Evolutionary conservation across 2,797 vertebrate species (phyloP).

Genomic region (Malurus leucopterus): DNA sequence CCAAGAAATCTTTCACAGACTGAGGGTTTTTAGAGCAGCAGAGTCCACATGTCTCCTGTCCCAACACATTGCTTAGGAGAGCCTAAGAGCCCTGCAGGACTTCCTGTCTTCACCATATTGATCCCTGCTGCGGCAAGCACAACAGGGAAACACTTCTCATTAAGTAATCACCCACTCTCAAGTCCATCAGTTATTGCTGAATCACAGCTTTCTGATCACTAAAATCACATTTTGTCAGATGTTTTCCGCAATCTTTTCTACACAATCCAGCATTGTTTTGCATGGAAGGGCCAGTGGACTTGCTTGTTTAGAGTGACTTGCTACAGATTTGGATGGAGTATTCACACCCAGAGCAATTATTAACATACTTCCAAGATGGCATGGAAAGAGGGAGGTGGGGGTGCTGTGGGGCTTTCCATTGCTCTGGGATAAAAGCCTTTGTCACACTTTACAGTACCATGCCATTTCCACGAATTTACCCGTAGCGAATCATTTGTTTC

Average conservation of each 20-base stretch:
- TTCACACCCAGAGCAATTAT: neutral
- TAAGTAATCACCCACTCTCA: neutral
- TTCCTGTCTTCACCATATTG: neutral
- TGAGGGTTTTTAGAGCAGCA: neutral
- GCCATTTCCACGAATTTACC: neutral
- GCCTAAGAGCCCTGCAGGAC: neutral
- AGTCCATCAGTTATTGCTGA: neutral
- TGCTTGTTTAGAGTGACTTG: neutral
- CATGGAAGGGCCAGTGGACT: neutral
- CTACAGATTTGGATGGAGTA: neutral
- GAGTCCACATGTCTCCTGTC: neutral
- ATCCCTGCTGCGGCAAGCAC: neutral
- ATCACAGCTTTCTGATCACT: neutral
- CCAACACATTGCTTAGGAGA: neutral
- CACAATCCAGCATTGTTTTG: neutral
- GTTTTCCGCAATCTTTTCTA: neutral
- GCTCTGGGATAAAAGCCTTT: slow-evolving; percentile 17
- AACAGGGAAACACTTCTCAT: neutral
- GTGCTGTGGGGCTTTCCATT: neutral
- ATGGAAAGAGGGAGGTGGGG: neutral
- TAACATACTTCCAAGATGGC: neutral
- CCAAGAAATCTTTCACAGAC: neutral
- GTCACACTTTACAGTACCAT: neutral
- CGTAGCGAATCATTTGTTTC: slow-evolving; percentile 31
- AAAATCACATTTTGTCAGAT: neutral